phyloP scores from a whole-genome alignment of 2,797 vertebrate genomes.

The Hippocampus kuda region DNA sequence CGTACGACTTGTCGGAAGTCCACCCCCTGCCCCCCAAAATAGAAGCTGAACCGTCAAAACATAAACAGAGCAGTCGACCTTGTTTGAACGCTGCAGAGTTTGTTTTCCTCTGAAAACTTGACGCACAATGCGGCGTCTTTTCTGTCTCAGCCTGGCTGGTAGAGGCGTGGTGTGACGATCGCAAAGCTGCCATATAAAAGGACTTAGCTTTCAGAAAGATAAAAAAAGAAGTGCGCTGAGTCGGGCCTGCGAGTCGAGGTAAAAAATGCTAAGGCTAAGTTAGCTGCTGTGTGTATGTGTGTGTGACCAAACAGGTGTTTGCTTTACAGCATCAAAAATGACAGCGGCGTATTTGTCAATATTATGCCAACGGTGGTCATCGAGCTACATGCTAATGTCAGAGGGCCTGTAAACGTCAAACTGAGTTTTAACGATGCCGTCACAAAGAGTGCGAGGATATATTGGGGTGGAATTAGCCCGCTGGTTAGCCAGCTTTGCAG shows the following conservation, averaged over 20 bases:
- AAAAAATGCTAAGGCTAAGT: constrained; percentile 43
- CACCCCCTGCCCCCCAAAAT: constrained; percentile 19
- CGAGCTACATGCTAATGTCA: background rate
- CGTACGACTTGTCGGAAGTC: constrained; percentile 53
- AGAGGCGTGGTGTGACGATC: constrained; percentile 27
- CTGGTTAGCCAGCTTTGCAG: background rate
- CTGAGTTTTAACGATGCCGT: constrained; percentile 3
- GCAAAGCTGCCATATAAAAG: constrained; percentile 48
- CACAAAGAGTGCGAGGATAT: background rate
- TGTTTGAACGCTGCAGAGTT: constrained; percentile 37
- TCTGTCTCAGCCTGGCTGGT: constrained; percentile 19
- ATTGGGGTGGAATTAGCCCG: background rate
- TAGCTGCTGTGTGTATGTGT: constrained; percentile 22
- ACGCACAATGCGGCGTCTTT: constrained; percentile 46
- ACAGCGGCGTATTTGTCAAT: constrained; percentile 6
- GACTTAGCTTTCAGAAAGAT: constrained; percentile 26
- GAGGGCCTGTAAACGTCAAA: background rate
- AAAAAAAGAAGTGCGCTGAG: constrained; percentile 51
- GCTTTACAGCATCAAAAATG: constrained; percentile 1
- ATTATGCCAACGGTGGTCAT: background rate
- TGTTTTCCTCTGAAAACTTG: constrained; percentile 11
- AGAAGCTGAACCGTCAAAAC: constrained; percentile 62
- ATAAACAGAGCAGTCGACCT: constrained; percentile 60
- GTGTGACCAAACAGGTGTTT: constrained; percentile 20
- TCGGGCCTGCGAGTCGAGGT: constrained; percentile 63